phyloP scores from a whole-genome alignment of 2,888 invertebrate genomes.

The Andrena fulva region DNA sequence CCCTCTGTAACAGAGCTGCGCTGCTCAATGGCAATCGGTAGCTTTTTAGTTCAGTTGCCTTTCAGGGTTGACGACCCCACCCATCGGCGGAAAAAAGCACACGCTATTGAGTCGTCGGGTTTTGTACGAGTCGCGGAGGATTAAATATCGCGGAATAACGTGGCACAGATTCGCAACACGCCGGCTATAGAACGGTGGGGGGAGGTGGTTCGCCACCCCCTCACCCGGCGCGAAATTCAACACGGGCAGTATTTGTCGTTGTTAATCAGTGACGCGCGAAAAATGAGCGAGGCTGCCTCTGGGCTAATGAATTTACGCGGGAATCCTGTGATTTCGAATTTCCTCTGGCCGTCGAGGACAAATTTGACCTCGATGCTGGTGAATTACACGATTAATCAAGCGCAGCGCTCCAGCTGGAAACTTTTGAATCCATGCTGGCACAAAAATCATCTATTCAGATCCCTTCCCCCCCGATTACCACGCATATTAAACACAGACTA shows the following conservation, averaged over 20 bases:
- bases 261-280: constrained; percentile 32
- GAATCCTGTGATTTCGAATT: constrained; percentile 16
- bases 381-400: constrained; percentile 9
- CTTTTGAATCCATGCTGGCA: too few relatives aligned
- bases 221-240: constrained; percentile 24
- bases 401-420: not conserved
- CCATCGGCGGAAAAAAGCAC: not conserved
- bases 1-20: not conserved
- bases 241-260: constrained; percentile 14
- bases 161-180: not conserved
- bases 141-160: constrained; percentile 18
- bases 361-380: not conserved
- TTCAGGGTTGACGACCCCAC: not conserved
- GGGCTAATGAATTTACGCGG: constrained; percentile 37
- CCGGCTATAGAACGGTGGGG: not conserved
- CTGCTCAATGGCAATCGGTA: not conserved
- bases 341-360: not conserved
- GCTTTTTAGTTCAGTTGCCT: not conserved
- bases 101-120: constrained; percentile 4
- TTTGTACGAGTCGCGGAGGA: not conserved
- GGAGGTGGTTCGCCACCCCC: not conserved
- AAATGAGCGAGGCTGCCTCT: constrained; percentile 6
- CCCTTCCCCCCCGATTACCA: too few relatives aligned
- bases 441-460: too few relatives aligned
- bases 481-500: not conserved